Conservation (phyloP, 1,140 invertebrate genomes). For the Eufriesea mexicana region DNA sequence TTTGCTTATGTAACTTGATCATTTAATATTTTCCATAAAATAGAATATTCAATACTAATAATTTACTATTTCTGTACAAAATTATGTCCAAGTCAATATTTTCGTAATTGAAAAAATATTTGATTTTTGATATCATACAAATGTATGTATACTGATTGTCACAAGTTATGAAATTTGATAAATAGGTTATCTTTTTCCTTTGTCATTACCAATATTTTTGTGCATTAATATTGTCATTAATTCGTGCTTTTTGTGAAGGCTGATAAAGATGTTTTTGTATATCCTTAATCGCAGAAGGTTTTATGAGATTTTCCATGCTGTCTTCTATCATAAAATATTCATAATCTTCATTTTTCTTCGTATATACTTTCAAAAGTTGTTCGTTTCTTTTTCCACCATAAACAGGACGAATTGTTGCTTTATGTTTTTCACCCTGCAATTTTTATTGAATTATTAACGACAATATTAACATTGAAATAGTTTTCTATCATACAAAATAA, state of each 20-base stretch:
- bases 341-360: background rate
- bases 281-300: constrained; percentile 12
- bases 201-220: background rate
- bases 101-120: background rate
- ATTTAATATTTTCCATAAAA: background rate
- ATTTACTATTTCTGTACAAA: background rate
- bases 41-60: background rate
- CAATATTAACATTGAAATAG: background rate
- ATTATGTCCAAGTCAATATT: background rate
- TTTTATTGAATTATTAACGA: background rate
- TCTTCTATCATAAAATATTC: background rate
- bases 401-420: constrained; percentile 55
- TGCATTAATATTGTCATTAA: background rate
- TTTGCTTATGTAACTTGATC: background rate
- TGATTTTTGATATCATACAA: background rate
- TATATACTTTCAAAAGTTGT: background rate
- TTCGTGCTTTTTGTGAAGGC: background rate
- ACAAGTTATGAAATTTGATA: background rate
- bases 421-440: constrained; percentile 11
- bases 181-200: background rate
- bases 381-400: constrained; percentile 37
- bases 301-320: background rate
- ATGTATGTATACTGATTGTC: too few species aligned
- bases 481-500: too few species aligned
- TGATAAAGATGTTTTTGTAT: constrained; percentile 1